These are phyloP conservation scores for Acleris cristana DNA, from an alignment of 2,888 invertebrate genomes.

Conservation along the genomic window DNA sequence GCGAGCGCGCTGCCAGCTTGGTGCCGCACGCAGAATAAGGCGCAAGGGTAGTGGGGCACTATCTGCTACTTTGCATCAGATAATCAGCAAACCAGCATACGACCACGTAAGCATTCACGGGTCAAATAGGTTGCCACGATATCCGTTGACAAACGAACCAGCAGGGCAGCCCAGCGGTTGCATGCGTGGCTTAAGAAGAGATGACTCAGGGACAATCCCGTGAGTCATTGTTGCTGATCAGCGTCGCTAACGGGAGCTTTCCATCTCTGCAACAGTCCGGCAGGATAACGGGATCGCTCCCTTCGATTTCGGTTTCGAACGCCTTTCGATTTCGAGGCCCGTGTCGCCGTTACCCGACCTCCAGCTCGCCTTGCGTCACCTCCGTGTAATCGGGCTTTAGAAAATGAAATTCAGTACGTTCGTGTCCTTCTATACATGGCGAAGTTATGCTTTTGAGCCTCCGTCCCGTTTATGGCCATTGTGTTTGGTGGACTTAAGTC, in stretches of 20 bases:
- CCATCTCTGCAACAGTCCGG: slow-evolving; percentile 66
- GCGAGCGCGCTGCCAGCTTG: too few species aligned
- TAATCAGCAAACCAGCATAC: too few species aligned
- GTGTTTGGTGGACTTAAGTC: slow-evolving; percentile 47
- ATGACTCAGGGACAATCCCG: slow-evolving; percentile 28
- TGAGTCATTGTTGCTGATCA: slow-evolving; percentile 57
- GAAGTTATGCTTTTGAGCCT: slow-evolving; percentile 64
- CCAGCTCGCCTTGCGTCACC: slow-evolving; percentile 68
- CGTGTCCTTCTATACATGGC: slow-evolving; percentile 75
- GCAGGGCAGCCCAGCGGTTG: too few species aligned
- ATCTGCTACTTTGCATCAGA: too few species aligned
- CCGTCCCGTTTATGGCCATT: slow-evolving; percentile 52
- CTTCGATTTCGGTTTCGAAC: slow-evolving; percentile 79
- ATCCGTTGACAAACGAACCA: too few species aligned
- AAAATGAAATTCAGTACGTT: slow-evolving; percentile 79
- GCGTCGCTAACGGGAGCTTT: slow-evolving; percentile 76
- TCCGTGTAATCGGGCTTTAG: slow-evolving; percentile 79
- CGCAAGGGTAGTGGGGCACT: too few species aligned
- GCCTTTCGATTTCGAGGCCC: slow-evolving; percentile 79
- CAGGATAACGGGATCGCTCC: slow-evolving; percentile 80
- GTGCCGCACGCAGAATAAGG: too few species aligned
- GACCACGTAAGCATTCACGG: too few species aligned
- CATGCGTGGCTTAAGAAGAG: too few species aligned
- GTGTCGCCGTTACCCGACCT: slow-evolving; percentile 72
- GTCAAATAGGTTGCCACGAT: too few species aligned